phyloP scores from a whole-genome alignment of 2,113 vertebrate species.

The Canis aureus region DNA sequence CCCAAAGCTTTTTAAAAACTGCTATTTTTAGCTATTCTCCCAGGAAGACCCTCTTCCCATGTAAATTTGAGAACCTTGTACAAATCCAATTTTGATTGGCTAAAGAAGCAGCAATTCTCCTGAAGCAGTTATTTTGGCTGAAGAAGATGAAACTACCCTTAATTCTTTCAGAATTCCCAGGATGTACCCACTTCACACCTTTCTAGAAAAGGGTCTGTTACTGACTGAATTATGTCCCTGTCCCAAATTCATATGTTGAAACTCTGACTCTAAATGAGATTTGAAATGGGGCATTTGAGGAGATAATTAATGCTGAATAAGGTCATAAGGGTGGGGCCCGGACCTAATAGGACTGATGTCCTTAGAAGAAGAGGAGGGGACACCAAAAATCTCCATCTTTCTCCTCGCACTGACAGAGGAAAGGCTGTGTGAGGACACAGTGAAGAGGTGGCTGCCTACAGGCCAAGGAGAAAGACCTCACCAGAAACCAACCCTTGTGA shows the following conservation, averaged over 20 bases:
- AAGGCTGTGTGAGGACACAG: not conserved
- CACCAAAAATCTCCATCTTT: not conserved
- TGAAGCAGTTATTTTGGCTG: not conserved
- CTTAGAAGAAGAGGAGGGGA: not conserved
- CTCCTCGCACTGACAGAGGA: not conserved
- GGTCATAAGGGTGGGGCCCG: not conserved
- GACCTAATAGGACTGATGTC: not conserved
- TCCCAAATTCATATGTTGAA: not conserved
- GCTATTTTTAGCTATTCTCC: not conserved
- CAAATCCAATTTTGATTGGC: not conserved
- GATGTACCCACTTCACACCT: not conserved
- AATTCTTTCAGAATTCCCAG: slow-evolving; percentile 21
- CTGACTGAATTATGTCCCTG: not conserved
- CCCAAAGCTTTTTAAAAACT: not conserved
- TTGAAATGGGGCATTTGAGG: not conserved
- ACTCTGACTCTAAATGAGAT: not conserved
- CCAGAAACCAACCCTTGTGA: not conserved
- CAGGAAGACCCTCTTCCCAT: not conserved
- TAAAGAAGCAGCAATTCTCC: not conserved
- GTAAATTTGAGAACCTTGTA: not conserved
- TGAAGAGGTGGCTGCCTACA: not conserved
- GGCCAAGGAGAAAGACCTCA: not conserved
- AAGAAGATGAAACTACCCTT: not conserved
- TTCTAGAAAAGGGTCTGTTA: not conserved
- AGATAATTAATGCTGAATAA: not conserved